Evolutionary conservation across 1,140 invertebrate genomes (phyloP).

Genomic region (Homalodisca vitripennis): DNA sequence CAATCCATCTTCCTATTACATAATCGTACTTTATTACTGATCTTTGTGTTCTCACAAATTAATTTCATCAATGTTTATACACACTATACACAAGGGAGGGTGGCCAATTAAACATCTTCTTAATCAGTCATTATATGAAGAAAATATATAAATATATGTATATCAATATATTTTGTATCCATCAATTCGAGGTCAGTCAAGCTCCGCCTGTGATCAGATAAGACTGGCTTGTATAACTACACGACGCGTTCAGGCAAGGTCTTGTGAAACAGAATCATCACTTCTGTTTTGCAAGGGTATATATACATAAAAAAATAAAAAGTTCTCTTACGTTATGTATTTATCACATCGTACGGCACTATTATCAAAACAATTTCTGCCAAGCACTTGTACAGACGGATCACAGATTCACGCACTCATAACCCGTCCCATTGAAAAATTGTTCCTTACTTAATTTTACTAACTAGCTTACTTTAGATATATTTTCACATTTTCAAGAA

Average conservation of each 20-base stretch:
- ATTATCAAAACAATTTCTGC: slow-evolving; percentile 23
- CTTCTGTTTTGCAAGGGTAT: slow-evolving; percentile 23
- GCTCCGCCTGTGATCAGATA: neutral
- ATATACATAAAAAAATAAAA: slow-evolving; percentile 27
- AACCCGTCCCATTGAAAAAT: slow-evolving; percentile 22
- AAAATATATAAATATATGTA: neutral
- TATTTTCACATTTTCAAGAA: slow-evolving; percentile 7
- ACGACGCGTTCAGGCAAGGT: slow-evolving; percentile 17
- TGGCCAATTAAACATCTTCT: too few species aligned
- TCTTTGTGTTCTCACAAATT: too few species aligned
- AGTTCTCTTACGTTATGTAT: slow-evolving; percentile 22
- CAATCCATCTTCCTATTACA: too few species aligned
- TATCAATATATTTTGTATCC: neutral
- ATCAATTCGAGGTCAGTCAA: slow-evolving; percentile 11
- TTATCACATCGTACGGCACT: slow-evolving; percentile 31
- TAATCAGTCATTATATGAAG: neutral
- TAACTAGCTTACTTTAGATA: slow-evolving; percentile 25
- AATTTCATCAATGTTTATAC: too few species aligned
- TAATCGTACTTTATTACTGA: too few species aligned
- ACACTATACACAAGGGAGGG: too few species aligned
- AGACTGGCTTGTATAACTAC: neutral
- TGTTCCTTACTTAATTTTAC: slow-evolving; percentile 12
- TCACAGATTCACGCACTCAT: slow-evolving; percentile 11
- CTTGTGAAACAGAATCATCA: neutral
- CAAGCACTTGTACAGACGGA: slow-evolving; percentile 31